phyloP scores from a whole-genome alignment of 2,888 invertebrate species.

The Magallana nippona region DNA sequence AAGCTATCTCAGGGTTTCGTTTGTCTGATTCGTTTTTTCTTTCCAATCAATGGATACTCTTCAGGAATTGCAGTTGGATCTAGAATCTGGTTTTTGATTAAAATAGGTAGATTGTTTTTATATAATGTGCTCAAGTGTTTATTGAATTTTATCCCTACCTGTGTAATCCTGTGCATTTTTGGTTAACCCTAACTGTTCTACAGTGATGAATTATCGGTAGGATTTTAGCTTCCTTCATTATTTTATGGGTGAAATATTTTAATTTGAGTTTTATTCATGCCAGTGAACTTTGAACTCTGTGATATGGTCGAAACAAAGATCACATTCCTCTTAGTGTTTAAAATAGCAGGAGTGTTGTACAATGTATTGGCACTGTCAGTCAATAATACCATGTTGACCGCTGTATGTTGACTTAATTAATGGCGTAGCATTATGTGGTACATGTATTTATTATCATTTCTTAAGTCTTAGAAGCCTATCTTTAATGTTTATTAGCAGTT shows the following conservation, averaged over 20 bases:
- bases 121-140: conserved; percentile 21
- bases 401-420: neutral
- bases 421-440: no score
- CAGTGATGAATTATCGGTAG: neutral
- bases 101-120: neutral
- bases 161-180: neutral
- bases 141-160: neutral
- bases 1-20: conserved; percentile 22
- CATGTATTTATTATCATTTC: no score
- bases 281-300: conserved; percentile 6
- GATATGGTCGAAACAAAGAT: conserved; percentile 25
- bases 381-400: neutral
- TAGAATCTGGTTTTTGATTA: neutral
- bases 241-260: neutral
- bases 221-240: neutral
- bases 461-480: no score
- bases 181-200: neutral
- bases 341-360: neutral
- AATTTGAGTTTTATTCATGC: conserved; percentile 3
- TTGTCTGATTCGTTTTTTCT: conserved; percentile 5
- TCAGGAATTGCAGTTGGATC: neutral
- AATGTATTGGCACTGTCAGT: neutral
- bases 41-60: neutral
- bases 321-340: conserved; percentile 13
- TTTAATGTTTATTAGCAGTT: no score